Percentiles rank a stretch among this genome's conserved stretches.
These are phyloP conservation scores for Mycetomoellerius zeteki DNA, from an alignment of 1,140 invertebrate genomes.

Conservation along the genomic window DNA sequence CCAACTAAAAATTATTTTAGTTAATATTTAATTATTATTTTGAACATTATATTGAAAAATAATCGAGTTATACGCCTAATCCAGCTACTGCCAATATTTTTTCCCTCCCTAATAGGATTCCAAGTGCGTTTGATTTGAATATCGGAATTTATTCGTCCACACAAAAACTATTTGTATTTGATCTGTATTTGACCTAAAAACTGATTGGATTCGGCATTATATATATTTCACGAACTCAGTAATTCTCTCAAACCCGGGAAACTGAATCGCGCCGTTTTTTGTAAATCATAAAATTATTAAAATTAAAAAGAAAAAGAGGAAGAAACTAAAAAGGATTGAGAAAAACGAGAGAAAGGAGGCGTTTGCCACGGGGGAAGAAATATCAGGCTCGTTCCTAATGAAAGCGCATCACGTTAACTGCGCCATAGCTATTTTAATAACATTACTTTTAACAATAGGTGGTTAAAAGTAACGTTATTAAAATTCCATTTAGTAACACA, in stretches of 20 bases:
- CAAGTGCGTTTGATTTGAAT: conserved; percentile 26
- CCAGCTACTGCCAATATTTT: not conserved
- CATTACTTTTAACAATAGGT: conserved; percentile 17
- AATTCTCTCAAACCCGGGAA: not conserved
- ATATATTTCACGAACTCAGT: not conserved
- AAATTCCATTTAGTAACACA: too few relatives aligned
- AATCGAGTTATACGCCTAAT: not conserved
- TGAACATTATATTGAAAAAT: not conserved
- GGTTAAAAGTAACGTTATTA: too few relatives aligned
- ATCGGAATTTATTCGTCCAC: conserved; percentile 2
- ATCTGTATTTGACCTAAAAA: conserved; percentile 12
- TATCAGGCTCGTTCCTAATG: not conserved
- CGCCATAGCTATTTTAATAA: conserved; percentile 36
- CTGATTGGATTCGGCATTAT: conserved; percentile 10
- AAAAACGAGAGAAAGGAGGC: not conserved
- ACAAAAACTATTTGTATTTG: not conserved
- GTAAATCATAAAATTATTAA: conserved; percentile 15
- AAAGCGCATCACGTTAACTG: conserved; percentile 20
- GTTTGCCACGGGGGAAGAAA: conserved; percentile 1
- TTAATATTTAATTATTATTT: not conserved
- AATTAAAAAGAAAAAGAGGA: not conserved
- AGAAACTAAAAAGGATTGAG: not conserved
- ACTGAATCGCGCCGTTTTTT: not conserved
- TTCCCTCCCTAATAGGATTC: not conserved
- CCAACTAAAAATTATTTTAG: not conserved